Percentiles rank a stretch among this genome's conserved stretches.
These are phyloP conservation scores for Caprella mutica DNA, from an alignment of 2,888 invertebrate genomes.

Conservation along the genomic window DNA sequence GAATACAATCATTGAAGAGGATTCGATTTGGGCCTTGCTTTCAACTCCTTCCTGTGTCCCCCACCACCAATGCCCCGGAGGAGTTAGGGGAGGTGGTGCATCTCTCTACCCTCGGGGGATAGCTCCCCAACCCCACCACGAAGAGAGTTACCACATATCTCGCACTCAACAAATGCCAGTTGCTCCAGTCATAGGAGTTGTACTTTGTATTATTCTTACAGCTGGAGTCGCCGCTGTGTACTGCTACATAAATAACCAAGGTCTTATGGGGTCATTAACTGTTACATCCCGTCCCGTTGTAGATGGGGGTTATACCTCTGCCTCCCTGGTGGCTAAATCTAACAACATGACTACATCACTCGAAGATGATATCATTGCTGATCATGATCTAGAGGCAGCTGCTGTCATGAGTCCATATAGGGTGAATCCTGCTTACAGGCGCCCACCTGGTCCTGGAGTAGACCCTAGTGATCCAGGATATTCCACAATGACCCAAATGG, in stretches of 20 bases:
- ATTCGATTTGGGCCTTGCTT: conserved; percentile 54
- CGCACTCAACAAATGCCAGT: conserved; percentile 20
- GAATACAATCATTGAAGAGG: too few relatives aligned
- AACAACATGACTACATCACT: conserved; percentile 12
- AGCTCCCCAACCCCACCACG: conserved; percentile 28
- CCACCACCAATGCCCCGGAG: conserved; percentile 71
- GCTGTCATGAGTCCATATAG: conserved; percentile 76
- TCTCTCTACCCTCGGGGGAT: conserved; percentile 68
- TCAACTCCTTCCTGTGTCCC: conserved; percentile 65
- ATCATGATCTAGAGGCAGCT: conserved; percentile 50
- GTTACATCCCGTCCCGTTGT: neutral
- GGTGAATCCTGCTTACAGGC: conserved; percentile 65
- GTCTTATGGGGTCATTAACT: conserved; percentile 7
- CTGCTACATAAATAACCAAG: conserved; percentile 57
- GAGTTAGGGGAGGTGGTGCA: conserved; percentile 66
- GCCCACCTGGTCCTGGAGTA: conserved; percentile 50
- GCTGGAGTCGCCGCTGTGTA: conserved; percentile 65
- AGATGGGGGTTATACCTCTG: conserved; percentile 17
- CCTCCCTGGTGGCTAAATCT: conserved; percentile 11
- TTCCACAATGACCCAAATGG: conserved; percentile 85
- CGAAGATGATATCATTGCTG: conserved; percentile 10
- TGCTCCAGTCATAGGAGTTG: conserved; percentile 62
- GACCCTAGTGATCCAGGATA: conserved; percentile 89
- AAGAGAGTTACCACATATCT: conserved; percentile 18
- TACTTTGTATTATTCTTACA: conserved; percentile 66